Base-by-base conservation (phyloP, 2,113 vertebrate genomes). In the Todiramphus saurophagus region DNA sequence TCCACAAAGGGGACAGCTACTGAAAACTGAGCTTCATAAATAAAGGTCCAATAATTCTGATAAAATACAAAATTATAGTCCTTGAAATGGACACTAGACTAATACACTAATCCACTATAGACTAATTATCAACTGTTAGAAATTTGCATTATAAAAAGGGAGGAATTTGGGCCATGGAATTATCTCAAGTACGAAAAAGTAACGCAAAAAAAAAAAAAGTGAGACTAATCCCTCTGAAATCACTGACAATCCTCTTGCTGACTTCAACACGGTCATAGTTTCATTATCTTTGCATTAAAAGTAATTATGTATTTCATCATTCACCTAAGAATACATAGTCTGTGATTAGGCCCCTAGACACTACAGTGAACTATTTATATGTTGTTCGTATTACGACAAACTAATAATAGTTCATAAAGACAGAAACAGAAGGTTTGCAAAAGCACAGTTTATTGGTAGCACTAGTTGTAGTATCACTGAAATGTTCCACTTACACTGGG, bases 11-110 rank as follows among this genome's bases (percentile, higher is more conserved):
- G 83, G 83, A 93, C 91, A 86, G 79, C 55, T 77, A 86, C 64
- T 92, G 85, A 97, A 95, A 95, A 86, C 41, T 83, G 79, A 97
- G 68, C 91, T 93, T 92, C 72, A 55, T 87, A 83, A 92, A 90
- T 90, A 46, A 50, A 92, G 67, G 72, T 86, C 60, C 90, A 67
- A 41, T 72, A 55, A 75, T 84, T 78, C 66, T 56, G 77, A 87
- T n/a, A 84, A 37, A 87, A 91, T 74, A 83, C 20, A 94, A 68
- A 93, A 94, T 75, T 85, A 75, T 28, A 72, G 35, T 63, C 56
- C 84, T 84, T 68, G 39, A 92, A 93, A 95, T 70, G 39, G 30
- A 76, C 1, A 2, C 13, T 37, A 81, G 51, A 74, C 59, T 64
- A 83, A 59, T 13, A 87, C 66, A 53, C 66, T 62, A 75, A 94